Percentiles rank a stretch among this genome's conserved stretches.
Conservation (phyloP, 1,140 invertebrate species). For the Nebria ingens region DNA sequence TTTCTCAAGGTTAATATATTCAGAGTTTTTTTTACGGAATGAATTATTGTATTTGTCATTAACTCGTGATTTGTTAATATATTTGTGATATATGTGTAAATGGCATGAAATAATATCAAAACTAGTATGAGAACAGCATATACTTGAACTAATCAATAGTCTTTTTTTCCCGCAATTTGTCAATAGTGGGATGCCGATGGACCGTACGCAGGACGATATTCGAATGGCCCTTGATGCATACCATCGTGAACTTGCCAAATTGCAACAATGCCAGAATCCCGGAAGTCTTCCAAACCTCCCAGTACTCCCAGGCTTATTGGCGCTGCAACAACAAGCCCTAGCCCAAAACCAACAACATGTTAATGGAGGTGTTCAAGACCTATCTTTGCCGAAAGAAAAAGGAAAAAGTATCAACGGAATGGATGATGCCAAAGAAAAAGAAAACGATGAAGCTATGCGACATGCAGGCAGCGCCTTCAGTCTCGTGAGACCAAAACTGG, state of each 20-base stretch:
- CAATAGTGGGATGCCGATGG: conserved; percentile 54
- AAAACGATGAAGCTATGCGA: conserved; percentile 55
- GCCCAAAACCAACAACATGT: conserved; percentile 43
- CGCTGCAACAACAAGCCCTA: conserved; percentile 62
- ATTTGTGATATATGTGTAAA: background rate
- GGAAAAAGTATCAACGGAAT: conserved; percentile 59
- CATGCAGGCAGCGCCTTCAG: conserved; percentile 78
- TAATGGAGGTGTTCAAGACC: conserved; percentile 68
- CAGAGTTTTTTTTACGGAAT: background rate
- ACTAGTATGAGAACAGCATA: conserved; percentile 49
- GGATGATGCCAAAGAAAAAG: conserved; percentile 34
- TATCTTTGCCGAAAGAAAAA: conserved; percentile 73
- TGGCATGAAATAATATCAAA: background rate
- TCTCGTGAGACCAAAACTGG: conserved; percentile 67
- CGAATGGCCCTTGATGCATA: conserved; percentile 84
- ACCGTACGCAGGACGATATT: conserved; percentile 73
- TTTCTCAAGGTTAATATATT: conserved; percentile 52
- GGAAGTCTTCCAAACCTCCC: conserved; percentile 45
- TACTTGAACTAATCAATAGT: conserved; percentile 52
- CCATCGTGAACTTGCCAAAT: conserved; percentile 78
- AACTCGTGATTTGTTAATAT: background rate
- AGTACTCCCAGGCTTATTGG: conserved; percentile 43
- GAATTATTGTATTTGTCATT: background rate
- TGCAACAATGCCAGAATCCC: conserved; percentile 54
- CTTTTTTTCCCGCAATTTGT: conserved; percentile 74